These are phyloP conservation scores for Indicator indicator DNA, from an alignment of 2,113 vertebrate species.

Conservation along the genomic window DNA sequence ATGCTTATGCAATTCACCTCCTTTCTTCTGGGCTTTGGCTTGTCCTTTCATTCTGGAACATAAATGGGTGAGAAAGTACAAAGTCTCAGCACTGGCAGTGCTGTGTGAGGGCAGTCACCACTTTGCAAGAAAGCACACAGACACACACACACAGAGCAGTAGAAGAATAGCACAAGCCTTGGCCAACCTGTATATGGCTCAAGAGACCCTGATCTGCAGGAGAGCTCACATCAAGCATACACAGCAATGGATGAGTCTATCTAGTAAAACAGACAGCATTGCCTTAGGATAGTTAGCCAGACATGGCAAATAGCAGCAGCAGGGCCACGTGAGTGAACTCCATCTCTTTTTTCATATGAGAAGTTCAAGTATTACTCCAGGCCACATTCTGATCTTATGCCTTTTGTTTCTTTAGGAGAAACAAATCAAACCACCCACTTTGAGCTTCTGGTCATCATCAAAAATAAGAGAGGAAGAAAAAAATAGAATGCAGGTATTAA, in stretches of 20 bases:
- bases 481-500: neutral
- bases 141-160: accelerated
- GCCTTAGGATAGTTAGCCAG: neutral
- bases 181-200: accelerated
- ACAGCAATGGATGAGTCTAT: neutral
- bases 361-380: neutral
- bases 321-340: neutral
- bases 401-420: neutral
- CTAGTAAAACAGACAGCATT: neutral
- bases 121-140: accelerated
- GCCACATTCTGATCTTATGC: neutral
- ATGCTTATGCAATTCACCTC: neutral
- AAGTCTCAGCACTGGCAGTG: neutral
- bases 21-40: neutral
- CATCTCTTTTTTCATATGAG: neutral
- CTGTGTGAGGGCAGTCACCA: accelerated
- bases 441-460: neutral
- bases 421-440: neutral
- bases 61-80: neutral
- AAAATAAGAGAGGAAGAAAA: neutral
- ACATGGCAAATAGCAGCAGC: neutral
- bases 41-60: neutral
- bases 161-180: neutral
- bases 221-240: neutral
- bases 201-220: neutral